Evolutionary conservation across 2,113 vertebrate species (phyloP), one percentile per base, ranked within the genome.

Genomic region (Pongo pygmaeus): DNA sequence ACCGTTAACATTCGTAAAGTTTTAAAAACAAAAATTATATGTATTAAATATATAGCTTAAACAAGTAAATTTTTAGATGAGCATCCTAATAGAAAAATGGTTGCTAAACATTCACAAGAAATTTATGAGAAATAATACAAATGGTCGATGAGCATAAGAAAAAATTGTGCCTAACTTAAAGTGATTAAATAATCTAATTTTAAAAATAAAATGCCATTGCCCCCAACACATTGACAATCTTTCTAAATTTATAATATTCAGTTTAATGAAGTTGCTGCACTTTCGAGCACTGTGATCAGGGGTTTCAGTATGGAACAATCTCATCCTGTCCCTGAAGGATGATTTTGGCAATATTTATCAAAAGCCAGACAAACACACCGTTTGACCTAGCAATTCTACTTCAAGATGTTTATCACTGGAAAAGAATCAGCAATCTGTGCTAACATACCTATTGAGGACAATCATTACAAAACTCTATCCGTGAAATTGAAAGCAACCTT

Each of bases 401-500:
- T 91, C 59, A 96, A 61, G 91, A 46, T 83, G 89, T 55, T 93
- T 91, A 79, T 75, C 32, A 14, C 22, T 23, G 70, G 23, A 52
- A 97, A 69, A 94, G 57, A 61, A 84, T 23, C 67, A 94, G 59
- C n/a, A 46, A 46, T 30, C 52, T 75, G 30, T 4, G 1, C 11
- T 10, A 81, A 83, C 11, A 48, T 75, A 55, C 23, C 75, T 90
- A 50, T 11, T 32, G 59, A 92, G 16, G 46, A 16, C 48, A 84
- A 86, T n/a, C 27, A 52, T 20, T 75, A 23, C 40, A 92, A 89
- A 93, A 75, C 27, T 74, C 5, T 35, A 67, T 84, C 1, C 43
- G 32, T 80, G 52, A 93, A 87, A 96, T 0, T 83, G 57, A 96
- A 95, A 93, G 69, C n/a, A 86, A 97, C 2, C 57, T 50, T 83